phyloP scores from a whole-genome alignment of 1,140 invertebrate species.

The Ectropis grisescens region DNA sequence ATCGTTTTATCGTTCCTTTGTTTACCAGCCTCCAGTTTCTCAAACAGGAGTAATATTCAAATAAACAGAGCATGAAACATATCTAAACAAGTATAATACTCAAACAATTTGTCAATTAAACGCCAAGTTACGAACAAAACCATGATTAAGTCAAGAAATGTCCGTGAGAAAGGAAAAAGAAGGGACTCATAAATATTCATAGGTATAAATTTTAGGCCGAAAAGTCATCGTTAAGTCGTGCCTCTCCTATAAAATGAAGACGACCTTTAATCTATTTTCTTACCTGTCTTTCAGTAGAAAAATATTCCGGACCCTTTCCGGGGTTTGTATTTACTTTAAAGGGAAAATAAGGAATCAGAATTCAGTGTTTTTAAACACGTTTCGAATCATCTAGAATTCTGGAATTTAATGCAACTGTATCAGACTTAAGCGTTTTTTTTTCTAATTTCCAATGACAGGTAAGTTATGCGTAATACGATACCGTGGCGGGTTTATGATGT shows the following conservation, averaged over 20 bases:
- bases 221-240: constrained; percentile 61
- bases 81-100: not conserved
- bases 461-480: no score
- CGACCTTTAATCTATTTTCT: no score
- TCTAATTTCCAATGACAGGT: no score
- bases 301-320: constrained; percentile 31
- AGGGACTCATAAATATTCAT: constrained; percentile 62
- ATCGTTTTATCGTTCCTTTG: not conserved
- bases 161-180: constrained; percentile 31
- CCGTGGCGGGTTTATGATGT: no score
- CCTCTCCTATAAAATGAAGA: constrained; percentile 64
- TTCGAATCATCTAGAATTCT: no score
- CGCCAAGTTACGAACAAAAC: constrained; percentile 2
- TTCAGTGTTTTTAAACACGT: no score
- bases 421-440: no score
- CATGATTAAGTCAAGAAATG: constrained; percentile 24
- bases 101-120: constrained; percentile 1
- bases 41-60: not conserved
- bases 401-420: not conserved
- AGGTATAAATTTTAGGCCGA: constrained; percentile 44
- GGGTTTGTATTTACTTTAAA: constrained; percentile 20
- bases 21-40: not conserved
- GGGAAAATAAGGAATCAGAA: no score
- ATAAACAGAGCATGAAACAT: no score
- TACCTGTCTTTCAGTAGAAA: no score